Percentiles rank a stretch among this genome's conserved stretches.
These are phyloP conservation scores for Elmis aenea DNA, from an alignment of 2,888 invertebrate genomes.

Conservation along the genomic window DNA sequence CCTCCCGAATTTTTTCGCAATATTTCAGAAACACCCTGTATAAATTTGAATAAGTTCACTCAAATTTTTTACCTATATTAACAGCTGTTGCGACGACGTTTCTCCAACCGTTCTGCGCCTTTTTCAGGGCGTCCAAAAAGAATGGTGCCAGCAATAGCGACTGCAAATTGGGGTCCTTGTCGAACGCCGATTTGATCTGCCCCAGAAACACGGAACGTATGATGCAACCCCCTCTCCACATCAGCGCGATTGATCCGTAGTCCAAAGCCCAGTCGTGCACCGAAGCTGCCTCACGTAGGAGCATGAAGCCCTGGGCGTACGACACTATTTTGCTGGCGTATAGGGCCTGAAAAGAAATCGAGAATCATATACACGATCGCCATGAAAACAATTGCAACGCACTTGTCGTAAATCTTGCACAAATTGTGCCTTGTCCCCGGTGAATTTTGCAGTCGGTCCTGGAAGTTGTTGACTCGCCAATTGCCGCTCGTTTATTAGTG, in stretches of 20 bases:
- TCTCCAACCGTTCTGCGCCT: conserved; percentile 80
- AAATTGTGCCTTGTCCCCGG: conserved; percentile 73
- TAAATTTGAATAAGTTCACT: too few species aligned
- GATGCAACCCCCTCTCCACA: conserved; percentile 99
- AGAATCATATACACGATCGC: too few species aligned
- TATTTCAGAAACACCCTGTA: too few species aligned
- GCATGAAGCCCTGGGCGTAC: conserved; percentile 97
- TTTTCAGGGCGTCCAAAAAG: conserved; percentile 78
- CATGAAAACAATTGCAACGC: conserved; percentile 14
- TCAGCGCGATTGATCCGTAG: conserved; percentile 95
- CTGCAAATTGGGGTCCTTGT: conserved; percentile 75
- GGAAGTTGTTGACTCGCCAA: conserved; percentile 72
- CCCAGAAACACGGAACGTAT: conserved; percentile 88
- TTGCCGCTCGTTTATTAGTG: conserved; percentile 82
- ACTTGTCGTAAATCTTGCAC: conserved; percentile 73
- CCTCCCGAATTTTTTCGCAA: too few species aligned
- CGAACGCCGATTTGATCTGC: conserved; percentile 90
- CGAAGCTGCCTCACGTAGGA: conserved; percentile 86
- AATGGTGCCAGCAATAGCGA: conserved; percentile 91
- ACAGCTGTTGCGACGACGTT: conserved; percentile 69
- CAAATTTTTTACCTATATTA: conserved; percentile 40
- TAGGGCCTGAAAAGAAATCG: conserved; percentile 70
- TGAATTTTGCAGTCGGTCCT: conserved; percentile 61
- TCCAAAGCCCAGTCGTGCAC: conserved; percentile 92
- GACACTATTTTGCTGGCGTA: conserved; percentile 98